Evolutionary conservation across 2,113 vertebrate genomes (phyloP).

Genomic region (Morone chrysops): DNA sequence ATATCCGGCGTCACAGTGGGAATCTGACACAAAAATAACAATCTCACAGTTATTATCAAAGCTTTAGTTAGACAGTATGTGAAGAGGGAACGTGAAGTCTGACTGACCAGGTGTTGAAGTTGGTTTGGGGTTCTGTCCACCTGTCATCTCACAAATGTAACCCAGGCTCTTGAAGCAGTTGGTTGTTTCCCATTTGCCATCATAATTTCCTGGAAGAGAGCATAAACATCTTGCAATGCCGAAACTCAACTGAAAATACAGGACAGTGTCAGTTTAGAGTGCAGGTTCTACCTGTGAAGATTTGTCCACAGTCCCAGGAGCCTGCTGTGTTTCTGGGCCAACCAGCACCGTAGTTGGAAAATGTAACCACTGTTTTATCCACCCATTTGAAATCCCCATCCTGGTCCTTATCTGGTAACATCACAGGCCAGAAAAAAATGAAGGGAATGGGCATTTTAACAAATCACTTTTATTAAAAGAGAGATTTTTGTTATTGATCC

Average conservation of each 20-base stretch:
- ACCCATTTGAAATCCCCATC: conserved; percentile 83
- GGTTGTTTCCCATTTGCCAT: conserved; percentile 85
- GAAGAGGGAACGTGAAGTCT: not conserved
- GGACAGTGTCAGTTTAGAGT: fast-evolving
- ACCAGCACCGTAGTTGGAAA: conserved; percentile 79
- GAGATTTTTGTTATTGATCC: not conserved
- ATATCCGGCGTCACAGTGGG: conserved; percentile 82
- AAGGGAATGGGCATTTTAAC: not conserved
- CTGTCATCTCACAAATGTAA: conserved; percentile 84
- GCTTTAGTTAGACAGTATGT: not conserved
- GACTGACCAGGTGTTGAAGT: conserved; percentile 78
- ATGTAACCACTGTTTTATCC: conserved; percentile 71
- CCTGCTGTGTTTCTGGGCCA: conserved; percentile 78
- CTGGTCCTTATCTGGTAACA: conserved; percentile 77
- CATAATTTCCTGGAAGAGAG: conserved; percentile 80
- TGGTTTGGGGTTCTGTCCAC: conserved; percentile 83
- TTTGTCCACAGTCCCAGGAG: conserved; percentile 86
- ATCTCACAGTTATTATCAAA: not conserved
- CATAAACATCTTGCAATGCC: not conserved
- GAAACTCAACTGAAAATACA: not conserved
- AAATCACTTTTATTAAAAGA: not conserved
- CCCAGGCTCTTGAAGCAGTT: conserved; percentile 85
- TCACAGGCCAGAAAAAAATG: not conserved
- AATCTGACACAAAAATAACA: conserved; percentile 58
- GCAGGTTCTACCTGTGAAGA: conserved; percentile 80